These are phyloP conservation scores for Ivindomyrus marchei DNA, from an alignment of 2,113 vertebrate species.

Conservation along the genomic window DNA sequence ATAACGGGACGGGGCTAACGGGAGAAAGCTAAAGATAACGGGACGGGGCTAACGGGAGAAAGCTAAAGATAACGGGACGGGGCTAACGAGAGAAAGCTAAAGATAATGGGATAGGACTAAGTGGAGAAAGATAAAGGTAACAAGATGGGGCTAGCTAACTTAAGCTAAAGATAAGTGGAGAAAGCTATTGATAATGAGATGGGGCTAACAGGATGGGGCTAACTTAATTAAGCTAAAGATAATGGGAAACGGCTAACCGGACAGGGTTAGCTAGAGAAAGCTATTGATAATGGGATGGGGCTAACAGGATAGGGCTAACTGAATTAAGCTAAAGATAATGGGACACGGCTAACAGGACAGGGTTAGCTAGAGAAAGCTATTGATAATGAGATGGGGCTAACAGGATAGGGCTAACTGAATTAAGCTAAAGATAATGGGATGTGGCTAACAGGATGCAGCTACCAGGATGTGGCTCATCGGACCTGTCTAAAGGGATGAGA, in stretches of 20 bases:
- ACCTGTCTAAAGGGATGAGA: background rate
- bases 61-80: background rate
- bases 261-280: too few relatives aligned
- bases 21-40: too few relatives aligned
- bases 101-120: too few relatives aligned
- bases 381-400: background rate
- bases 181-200: background rate
- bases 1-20: too few relatives aligned
- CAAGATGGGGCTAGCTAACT: too few relatives aligned
- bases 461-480: background rate
- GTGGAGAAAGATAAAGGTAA: too few relatives aligned
- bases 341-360: too few relatives aligned
- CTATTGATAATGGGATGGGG: background rate
- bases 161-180: background rate
- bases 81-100: background rate
- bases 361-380: background rate
- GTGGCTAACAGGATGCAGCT: background rate
- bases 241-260: background rate
- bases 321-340: background rate
- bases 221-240: background rate
- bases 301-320: background rate
- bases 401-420: background rate
- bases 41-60: too few relatives aligned
- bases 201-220: background rate
- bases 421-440: too few relatives aligned